Conservation (phyloP, 2,797 vertebrate genomes). For the Pangasius djambal region DNA sequence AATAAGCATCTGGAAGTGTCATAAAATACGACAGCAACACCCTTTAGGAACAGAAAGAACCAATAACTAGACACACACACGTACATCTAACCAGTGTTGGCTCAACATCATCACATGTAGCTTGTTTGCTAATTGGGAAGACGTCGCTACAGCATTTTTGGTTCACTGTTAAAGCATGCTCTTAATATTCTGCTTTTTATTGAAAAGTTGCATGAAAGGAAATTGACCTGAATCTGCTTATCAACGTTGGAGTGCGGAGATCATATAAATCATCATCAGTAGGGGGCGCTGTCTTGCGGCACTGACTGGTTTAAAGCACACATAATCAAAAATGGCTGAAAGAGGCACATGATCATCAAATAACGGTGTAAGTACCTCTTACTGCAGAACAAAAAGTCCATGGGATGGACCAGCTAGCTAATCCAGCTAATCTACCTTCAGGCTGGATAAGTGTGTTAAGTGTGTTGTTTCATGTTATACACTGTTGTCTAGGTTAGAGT, state of each 20-base stretch:
- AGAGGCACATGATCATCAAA: neutral
- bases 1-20: neutral
- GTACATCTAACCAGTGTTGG: neutral
- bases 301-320: neutral
- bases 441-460: neutral
- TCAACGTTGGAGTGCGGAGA: neutral
- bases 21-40: neutral
- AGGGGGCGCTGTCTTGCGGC: neutral
- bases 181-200: neutral
- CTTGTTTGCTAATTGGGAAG: constrained; percentile 13
- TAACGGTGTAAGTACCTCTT: neutral
- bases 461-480: neutral
- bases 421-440: neutral
- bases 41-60: neutral
- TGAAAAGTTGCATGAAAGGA: too few relatives aligned
- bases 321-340: neutral
- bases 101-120: neutral
- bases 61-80: neutral
- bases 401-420: neutral
- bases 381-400: neutral
- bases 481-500: neutral
- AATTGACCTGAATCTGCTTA: neutral
- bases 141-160: neutral
- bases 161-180: neutral
- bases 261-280: constrained; percentile 5